Evolutionary conservation across 2,888 invertebrate species (phyloP).

Genomic region (Celastrina argiolus): DNA sequence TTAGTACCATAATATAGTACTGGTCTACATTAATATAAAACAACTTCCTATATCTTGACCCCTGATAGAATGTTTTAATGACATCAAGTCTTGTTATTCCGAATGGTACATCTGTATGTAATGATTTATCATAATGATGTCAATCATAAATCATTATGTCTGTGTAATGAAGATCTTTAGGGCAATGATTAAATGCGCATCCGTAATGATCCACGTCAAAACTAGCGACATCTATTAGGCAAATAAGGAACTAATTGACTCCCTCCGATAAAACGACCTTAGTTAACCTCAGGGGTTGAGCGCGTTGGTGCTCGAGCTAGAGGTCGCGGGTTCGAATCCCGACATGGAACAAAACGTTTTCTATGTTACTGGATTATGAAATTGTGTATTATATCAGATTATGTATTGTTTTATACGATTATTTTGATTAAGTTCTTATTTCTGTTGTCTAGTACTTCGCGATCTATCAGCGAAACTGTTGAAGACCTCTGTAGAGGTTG

Average conservation of each 20-base stretch:
- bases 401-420: too few species aligned
- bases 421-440: too few species aligned
- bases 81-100: neutral
- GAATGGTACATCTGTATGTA: constrained; percentile 16
- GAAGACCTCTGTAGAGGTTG: too few species aligned
- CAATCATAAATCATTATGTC: constrained; percentile 21
- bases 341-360: too few species aligned
- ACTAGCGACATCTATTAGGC: constrained; percentile 31
- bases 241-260: constrained; percentile 20
- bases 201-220: constrained; percentile 16
- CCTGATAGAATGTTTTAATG: neutral
- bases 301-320: too few species aligned
- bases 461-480: too few species aligned
- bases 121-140: constrained; percentile 23
- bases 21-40: neutral
- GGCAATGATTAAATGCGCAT: constrained; percentile 4
- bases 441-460: too few species aligned
- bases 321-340: too few species aligned
- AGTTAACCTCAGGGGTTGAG: too few species aligned
- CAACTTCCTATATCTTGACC: neutral
- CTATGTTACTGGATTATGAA: too few species aligned
- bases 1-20: neutral
- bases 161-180: constrained; percentile 19
- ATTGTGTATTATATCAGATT: too few species aligned
- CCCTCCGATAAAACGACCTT: too few species aligned